Evolutionary conservation across 2,888 invertebrate genomes (phyloP).

Genomic region (Drosophila dives): DNA sequence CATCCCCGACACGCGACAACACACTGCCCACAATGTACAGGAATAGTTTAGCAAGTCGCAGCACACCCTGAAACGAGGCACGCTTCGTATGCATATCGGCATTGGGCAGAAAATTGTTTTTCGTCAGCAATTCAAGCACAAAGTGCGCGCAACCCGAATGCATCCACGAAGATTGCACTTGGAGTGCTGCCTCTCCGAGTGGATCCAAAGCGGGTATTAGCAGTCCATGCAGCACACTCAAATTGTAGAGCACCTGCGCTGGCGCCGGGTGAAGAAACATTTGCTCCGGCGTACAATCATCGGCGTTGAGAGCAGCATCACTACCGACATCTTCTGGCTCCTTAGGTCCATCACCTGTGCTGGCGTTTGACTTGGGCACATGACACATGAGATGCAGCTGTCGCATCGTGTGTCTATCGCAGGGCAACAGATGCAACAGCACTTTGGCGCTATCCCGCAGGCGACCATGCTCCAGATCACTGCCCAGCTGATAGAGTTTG

Average conservation of each 20-base stretch:
- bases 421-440: slow-evolving; percentile 83
- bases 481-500: slow-evolving; percentile 95
- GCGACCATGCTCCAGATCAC: slow-evolving; percentile 91
- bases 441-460: slow-evolving; percentile 90
- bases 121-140: slow-evolving; percentile 92
- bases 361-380: slow-evolving; percentile 58
- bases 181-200: slow-evolving; percentile 88
- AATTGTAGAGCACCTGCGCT: slow-evolving; percentile 90
- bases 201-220: slow-evolving; percentile 96
- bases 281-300: slow-evolving; percentile 86
- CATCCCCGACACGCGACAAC: slow-evolving; percentile 87
- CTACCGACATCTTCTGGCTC: slow-evolving; percentile 54
- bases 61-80: slow-evolving; percentile 94
- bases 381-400: slow-evolving; percentile 84
- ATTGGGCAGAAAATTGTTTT: slow-evolving; percentile 92
- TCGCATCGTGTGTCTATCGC: slow-evolving; percentile 85
- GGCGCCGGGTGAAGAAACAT: slow-evolving; percentile 90
- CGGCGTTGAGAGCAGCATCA: slow-evolving; percentile 41
- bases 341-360: slow-evolving; percentile 40
- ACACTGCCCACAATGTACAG: slow-evolving; percentile 94
- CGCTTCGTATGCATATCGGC: slow-evolving; percentile 91
- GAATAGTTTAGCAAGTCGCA: slow-evolving; percentile 95
- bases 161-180: slow-evolving; percentile 87
- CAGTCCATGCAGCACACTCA: slow-evolving; percentile 94
- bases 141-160: slow-evolving; percentile 87